Evolutionary conservation across 2,797 vertebrate species (phyloP).

Genomic region (Neomorphus geoffroyi): DNA sequence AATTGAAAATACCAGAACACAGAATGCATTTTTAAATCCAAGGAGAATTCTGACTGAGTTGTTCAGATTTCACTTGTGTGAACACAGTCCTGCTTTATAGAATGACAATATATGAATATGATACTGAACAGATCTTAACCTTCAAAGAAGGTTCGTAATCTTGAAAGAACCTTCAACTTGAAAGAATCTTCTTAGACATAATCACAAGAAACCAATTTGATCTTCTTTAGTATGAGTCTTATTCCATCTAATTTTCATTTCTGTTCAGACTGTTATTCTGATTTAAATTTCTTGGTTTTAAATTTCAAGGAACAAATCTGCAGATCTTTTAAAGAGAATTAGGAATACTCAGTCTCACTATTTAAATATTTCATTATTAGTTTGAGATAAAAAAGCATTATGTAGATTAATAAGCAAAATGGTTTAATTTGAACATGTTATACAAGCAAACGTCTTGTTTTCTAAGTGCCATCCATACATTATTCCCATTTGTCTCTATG

Average conservation of each 20-base stretch:
- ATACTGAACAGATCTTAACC: not conserved
- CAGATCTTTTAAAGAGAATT: not conserved
- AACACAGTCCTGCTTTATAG: not conserved
- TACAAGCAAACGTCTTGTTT: not conserved
- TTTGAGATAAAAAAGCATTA: not conserved
- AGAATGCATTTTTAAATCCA: not conserved
- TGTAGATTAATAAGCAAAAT: not conserved
- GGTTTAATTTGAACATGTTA: not conserved
- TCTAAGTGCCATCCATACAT: not conserved
- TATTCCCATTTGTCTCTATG: not conserved
- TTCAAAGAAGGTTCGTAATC: not conserved
- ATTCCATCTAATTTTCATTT: not conserved
- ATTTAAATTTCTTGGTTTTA: not conserved
- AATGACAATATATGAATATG: not conserved
- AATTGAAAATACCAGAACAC: not conserved
- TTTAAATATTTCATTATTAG: not conserved
- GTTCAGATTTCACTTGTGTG: not conserved
- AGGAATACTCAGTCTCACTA: not conserved
- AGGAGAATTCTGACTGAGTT: not conserved
- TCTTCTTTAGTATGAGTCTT: not conserved
- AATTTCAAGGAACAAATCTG: not conserved
- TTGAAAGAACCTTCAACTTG: not conserved
- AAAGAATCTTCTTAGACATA: not conserved
- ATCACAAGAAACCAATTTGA: not conserved
- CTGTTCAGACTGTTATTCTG: not conserved